phyloP scores from a whole-genome alignment of 2,113 vertebrate genomes.

The Albula goreensis region DNA sequence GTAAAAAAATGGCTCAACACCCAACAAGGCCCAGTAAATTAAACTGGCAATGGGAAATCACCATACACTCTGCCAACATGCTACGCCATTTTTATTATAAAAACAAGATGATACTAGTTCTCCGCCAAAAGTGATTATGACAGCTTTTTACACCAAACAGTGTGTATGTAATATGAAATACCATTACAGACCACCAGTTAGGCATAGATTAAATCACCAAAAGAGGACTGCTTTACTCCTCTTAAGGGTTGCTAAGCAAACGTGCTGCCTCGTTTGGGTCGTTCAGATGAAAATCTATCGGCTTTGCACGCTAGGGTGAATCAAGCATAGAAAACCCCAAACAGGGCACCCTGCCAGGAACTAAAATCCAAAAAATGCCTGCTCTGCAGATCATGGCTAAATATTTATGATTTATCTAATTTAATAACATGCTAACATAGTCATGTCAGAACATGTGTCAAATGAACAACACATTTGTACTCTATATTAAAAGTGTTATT shows the following conservation, averaged over 20 bases:
- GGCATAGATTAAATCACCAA: background rate
- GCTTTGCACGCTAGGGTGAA: slow-evolving; percentile 5
- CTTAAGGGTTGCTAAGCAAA: slow-evolving; percentile 30
- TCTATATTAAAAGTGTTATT: too few species aligned
- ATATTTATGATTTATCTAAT: background rate
- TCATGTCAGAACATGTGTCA: too few species aligned
- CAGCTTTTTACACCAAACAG: background rate
- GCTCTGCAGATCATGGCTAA: background rate
- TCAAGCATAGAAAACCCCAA: background rate
- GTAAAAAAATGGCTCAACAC: background rate
- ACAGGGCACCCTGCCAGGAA: background rate
- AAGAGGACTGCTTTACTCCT: slow-evolving; percentile 24
- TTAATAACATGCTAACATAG: too few species aligned
- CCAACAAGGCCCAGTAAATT: background rate
- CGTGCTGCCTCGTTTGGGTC: slow-evolving; percentile 25
- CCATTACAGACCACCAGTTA: background rate
- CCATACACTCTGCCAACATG: background rate
- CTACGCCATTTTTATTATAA: too few species aligned
- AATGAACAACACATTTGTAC: too few species aligned
- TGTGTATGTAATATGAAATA: background rate
- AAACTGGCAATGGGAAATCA: background rate
- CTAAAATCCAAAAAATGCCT: background rate
- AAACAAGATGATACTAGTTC: too few species aligned
- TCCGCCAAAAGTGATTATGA: too few species aligned
- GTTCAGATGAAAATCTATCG: slow-evolving; percentile 23